A percentile compares a stretch with the other conserved stretches of the same genome.
Conservation (phyloP, 2,113 vertebrate species). For the Anhinga anhinga region DNA sequence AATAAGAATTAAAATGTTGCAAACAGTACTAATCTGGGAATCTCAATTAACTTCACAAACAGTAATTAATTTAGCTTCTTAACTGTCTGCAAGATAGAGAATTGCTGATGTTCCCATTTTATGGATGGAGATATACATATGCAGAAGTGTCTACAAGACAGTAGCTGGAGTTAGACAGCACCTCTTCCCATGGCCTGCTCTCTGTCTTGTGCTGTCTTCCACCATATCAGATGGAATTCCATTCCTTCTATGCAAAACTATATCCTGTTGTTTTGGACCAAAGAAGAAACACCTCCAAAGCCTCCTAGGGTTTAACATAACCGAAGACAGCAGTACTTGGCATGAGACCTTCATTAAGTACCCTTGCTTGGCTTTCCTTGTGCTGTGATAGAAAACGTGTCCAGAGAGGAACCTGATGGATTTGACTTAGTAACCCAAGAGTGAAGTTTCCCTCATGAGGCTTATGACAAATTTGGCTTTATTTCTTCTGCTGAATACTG, state of each 20-base stretch:
- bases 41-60: conserved; percentile 37
- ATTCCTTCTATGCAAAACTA: neutral
- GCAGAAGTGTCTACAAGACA: neutral
- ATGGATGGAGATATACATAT: neutral
- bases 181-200: neutral
- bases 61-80: conserved; percentile 60
- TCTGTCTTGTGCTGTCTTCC: neutral
- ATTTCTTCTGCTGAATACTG: neutral
- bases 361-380: neutral
- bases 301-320: neutral
- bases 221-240: neutral
- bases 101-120: conserved; percentile 11
- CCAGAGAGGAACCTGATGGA: rapidly evolving
- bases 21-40: conserved; percentile 42
- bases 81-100: neutral
- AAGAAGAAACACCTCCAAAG: neutral
- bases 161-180: neutral
- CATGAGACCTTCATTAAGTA: neutral
- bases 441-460: neutral
- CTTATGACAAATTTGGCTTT: neutral
- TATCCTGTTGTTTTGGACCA: neutral
- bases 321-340: neutral
- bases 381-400: neutral
- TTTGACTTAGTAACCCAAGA: neutral
- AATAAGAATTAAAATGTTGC: conserved; percentile 29